These are phyloP conservation scores for Enteromius unitaeniatus DNA, from an alignment of 2,797 vertebrate species.

Conservation along the genomic window DNA sequence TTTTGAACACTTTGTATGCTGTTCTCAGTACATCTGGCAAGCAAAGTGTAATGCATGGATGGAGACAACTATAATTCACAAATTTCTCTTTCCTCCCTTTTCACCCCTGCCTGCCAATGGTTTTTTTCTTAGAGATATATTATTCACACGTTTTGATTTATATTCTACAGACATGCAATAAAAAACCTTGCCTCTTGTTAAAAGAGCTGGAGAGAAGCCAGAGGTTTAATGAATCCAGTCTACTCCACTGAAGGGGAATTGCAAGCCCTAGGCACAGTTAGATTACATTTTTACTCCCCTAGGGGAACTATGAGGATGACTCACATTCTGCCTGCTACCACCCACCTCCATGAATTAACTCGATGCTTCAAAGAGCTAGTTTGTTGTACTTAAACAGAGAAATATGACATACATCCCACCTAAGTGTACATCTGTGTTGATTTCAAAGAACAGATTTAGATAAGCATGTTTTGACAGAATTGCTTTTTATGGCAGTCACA, in stretches of 20 bases:
- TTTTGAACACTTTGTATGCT: constrained; percentile 75
- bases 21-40: constrained; percentile 81
- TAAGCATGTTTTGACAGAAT: constrained; percentile 53
- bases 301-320: constrained; percentile 80
- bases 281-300: constrained; percentile 86
- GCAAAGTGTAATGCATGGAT: constrained; percentile 81
- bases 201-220: constrained; percentile 97
- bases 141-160: constrained; percentile 99
- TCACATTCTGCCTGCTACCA: constrained; percentile 68
- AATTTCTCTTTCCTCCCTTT: constrained; percentile 77
- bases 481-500: constrained; percentile 5
- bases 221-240: constrained; percentile 99
- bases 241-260: constrained; percentile 91
- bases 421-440: constrained; percentile 48
- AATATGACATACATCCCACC: constrained; percentile 37
- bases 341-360: constrained; percentile 82
- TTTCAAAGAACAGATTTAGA: constrained; percentile 43
- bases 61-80: constrained; percentile 85
- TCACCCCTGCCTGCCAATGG: constrained; percentile 78
- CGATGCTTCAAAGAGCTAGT: constrained; percentile 85
- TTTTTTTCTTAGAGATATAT: constrained; percentile 89
- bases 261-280: constrained; percentile 93
- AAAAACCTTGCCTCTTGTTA: constrained; percentile 95
- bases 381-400: constrained; percentile 68
- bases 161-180: constrained; percentile 98